Evolutionary conservation across 2,113 vertebrate species (phyloP), one percentile per base, ranked within the genome.

Genomic region (Cynoglossus semilaevis): DNA sequence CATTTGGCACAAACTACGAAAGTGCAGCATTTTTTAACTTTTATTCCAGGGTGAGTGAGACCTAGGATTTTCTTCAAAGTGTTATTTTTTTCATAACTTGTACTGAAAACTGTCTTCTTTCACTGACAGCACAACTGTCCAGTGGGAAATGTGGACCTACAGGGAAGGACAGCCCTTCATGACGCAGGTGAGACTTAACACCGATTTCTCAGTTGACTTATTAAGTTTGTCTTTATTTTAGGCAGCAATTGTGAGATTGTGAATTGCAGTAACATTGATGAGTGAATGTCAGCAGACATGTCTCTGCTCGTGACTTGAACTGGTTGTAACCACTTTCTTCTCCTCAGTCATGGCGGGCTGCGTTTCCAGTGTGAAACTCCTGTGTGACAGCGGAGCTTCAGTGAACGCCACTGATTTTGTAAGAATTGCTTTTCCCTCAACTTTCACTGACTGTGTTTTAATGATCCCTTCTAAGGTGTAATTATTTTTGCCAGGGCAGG

Each of bases 301-400:
- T 51, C 38, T 2, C 14, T 44, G 38, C 1, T 51, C 4, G 5
- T 17, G 50, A 70, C 46, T 22, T 68, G 44, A 65, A 51, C 38
- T 79, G 15, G 61, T 42, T 51, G 22, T 12, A n/a, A 4, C 34
- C 4, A 0, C 63, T 57, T 50, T 61, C 5, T 9, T 35, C 76
- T 60, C 59, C 71, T 16, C 76, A 99, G 97, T 96, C 8, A 97
- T 99, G 93, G 95, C 94, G 0, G 95, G 95, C 76, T 98, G 96
- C 66, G 67, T 92, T 29, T 93, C 96, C 22, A 94, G 94, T 16
- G 92, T 98, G 53, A 96, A 99, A 56, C 91, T 99, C 11, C 91
- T 99, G 17, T 98, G 94, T 19, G 96, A 99, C 76, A 93, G 94
- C 0, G 95, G 95, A 7, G 92, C 94, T 17, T 90, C 82, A 0